These are phyloP conservation scores for Rhorus exstirpatorius DNA, from an alignment of 2,888 invertebrate genomes.

Conservation along the genomic window DNA sequence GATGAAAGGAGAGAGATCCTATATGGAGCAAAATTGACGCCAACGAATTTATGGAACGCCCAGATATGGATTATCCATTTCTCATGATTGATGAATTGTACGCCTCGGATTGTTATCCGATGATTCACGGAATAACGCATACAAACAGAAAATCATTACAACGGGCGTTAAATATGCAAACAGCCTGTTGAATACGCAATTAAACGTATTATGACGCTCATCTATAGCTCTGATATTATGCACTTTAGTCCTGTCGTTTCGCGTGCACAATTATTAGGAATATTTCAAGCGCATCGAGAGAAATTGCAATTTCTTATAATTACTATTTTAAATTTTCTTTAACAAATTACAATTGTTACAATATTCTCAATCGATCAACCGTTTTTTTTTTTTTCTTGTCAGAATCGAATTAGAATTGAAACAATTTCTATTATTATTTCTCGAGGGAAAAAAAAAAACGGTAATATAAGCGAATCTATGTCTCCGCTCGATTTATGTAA, in stretches of 20 bases:
- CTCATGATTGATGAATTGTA: slow-evolving; percentile 36
- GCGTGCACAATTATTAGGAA: slow-evolving; percentile 47
- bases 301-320: background rate
- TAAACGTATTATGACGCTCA: slow-evolving; percentile 41
- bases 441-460: too few relatives aligned
- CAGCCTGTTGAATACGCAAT: slow-evolving; percentile 69
- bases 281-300: background rate
- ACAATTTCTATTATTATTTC: too few relatives aligned
- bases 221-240: slow-evolving; percentile 37
- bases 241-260: slow-evolving; percentile 13
- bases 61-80: slow-evolving; percentile 14
- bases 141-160: slow-evolving; percentile 50
- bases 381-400: background rate
- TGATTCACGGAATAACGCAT: slow-evolving; percentile 44
- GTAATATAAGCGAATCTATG: too few relatives aligned
- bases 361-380: background rate
- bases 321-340: background rate
- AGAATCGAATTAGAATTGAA: too few relatives aligned
- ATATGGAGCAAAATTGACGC: slow-evolving; percentile 19
- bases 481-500: slow-evolving; percentile 38
- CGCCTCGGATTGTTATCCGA: slow-evolving; percentile 33
- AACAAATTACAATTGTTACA: background rate
- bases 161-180: slow-evolving; percentile 64
- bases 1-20: background rate
- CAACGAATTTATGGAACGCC: slow-evolving; percentile 15